phyloP scores from a whole-genome alignment of 2,113 vertebrate genomes.

The Romanogobio albipinnatus region DNA sequence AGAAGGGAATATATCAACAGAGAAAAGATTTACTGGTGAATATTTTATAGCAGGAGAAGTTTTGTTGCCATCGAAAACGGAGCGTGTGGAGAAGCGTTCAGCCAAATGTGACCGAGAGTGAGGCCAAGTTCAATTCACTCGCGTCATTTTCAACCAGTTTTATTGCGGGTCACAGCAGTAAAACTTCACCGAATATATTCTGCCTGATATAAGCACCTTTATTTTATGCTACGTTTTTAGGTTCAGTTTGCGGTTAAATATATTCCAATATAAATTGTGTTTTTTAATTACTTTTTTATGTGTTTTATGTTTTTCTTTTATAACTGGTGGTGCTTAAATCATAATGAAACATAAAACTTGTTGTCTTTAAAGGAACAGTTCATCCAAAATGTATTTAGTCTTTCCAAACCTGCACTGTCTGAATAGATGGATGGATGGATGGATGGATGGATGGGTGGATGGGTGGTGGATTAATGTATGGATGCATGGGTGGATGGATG shows the following conservation, averaged over 20 bases:
- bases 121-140: slow-evolving; percentile 1
- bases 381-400: neutral
- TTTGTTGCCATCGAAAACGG: neutral
- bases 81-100: neutral
- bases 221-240: neutral
- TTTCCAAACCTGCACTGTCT: neutral
- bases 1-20: neutral
- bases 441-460: too few species aligned
- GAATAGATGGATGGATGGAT: too few species aligned
- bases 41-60: neutral
- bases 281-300: neutral
- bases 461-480: too few species aligned
- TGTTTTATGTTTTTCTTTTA: neutral
- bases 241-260: neutral
- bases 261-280: neutral
- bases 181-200: neutral
- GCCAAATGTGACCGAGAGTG: neutral
- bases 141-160: neutral
- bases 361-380: neutral
- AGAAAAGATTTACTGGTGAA: neutral
- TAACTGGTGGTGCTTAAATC: neutral
- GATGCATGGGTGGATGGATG: too few species aligned
- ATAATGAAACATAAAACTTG: neutral
- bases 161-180: neutral
- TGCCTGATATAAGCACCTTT: neutral